Percentiles rank a stretch among this genome's conserved stretches.
Conservation (phyloP, 1,140 invertebrate species). For the Euborellia annulipes region DNA sequence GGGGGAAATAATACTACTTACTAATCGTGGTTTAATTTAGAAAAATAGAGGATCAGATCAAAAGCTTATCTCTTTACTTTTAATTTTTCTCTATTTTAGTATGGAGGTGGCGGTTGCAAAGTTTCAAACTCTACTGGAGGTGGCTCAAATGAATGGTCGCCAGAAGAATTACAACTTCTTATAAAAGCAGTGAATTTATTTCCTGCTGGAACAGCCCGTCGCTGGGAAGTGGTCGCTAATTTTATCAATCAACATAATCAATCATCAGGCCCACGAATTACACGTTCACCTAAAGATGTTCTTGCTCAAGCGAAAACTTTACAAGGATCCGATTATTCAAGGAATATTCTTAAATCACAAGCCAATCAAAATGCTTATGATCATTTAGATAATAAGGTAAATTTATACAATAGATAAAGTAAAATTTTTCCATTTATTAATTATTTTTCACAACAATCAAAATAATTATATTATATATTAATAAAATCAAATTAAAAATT, state of each 20-base stretch:
- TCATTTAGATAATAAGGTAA: conserved; percentile 69
- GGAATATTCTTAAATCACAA: conserved; percentile 64
- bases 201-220: conserved; percentile 85
- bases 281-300: conserved; percentile 73
- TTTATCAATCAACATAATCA: conserved; percentile 83
- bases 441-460: no score
- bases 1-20: no score
- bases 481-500: no score
- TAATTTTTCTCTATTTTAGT: no score
- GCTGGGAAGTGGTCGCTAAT: conserved; percentile 92
- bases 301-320: conserved; percentile 87
- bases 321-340: conserved; percentile 77
- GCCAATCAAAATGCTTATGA: conserved; percentile 86
- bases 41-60: no score
- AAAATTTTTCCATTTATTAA: no score
- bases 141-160: conserved; percentile 72
- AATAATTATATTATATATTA: no score
- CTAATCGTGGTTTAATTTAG: no score
- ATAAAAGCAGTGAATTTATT: conserved; percentile 95
- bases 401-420: no score
- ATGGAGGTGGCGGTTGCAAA: no score
- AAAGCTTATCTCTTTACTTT: no score
- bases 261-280: conserved; percentile 20
- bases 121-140: no score
- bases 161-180: conserved; percentile 67